These are phyloP conservation scores for Agrypnia vestita DNA, from an alignment of 1,140 invertebrate species.

Conservation along the genomic window DNA sequence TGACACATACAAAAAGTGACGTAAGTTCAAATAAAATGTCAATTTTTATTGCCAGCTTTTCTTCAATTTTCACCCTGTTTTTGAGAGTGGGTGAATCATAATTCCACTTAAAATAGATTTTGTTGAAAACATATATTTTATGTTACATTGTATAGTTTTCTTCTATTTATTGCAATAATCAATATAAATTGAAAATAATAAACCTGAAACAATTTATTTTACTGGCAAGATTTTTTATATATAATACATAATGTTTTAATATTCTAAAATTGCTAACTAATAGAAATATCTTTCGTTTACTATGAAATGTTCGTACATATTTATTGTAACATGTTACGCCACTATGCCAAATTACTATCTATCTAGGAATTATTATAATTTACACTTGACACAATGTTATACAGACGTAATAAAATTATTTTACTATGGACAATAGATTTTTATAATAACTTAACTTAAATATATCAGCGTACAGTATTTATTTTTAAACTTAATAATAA, in stretches of 20 bases:
- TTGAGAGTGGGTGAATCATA: background rate
- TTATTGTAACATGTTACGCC: background rate
- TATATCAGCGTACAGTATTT: slow-evolving; percentile 5
- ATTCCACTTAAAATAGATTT: no score
- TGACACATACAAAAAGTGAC: no score
- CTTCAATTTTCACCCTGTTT: slow-evolving; percentile 15
- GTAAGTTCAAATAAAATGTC: no score
- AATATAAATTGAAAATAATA: background rate
- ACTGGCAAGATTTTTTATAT: slow-evolving; percentile 10
- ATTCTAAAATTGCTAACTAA: slow-evolving; percentile 28
- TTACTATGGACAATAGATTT: slow-evolving; percentile 32
- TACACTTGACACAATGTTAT: slow-evolving; percentile 17
- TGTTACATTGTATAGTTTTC: no score
- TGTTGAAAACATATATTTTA: no score
- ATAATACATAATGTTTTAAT: slow-evolving; percentile 13
- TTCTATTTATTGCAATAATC: no score
- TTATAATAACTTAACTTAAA: slow-evolving; percentile 21
- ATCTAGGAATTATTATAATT: slow-evolving; percentile 3
- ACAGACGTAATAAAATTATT: slow-evolving; percentile 12
- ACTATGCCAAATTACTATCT: background rate
- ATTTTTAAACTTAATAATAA: slow-evolving; percentile 30
- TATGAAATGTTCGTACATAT: background rate
- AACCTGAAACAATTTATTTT: background rate
- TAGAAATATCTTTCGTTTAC: background rate
- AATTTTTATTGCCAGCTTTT: background rate